Evolutionary conservation across 2,113 vertebrate genomes (phyloP).

Genomic region (Otolemur garnettii): DNA sequence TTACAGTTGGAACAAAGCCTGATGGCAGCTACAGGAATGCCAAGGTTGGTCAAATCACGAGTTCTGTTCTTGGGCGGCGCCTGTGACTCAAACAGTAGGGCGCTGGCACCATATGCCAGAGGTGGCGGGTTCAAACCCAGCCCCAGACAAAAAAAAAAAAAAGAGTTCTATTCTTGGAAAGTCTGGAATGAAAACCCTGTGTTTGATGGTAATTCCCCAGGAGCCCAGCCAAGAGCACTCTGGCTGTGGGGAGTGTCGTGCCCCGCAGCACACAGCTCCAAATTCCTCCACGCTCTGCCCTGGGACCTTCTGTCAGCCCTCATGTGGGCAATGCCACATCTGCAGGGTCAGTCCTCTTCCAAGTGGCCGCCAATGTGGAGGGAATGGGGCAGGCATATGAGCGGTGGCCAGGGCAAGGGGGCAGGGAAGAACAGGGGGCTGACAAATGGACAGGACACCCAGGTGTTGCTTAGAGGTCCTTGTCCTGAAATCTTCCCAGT

Average conservation of each 20-base stretch:
- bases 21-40: fast-evolving
- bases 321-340: fast-evolving
- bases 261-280: fast-evolving
- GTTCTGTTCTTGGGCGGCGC: neutral
- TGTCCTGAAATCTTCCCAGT: neutral
- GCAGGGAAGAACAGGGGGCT: neutral
- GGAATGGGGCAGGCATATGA: neutral
- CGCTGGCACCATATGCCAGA: too few relatives aligned
- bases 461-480: neutral
- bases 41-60: neutral
- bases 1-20: neutral
- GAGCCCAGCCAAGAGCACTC: neutral
- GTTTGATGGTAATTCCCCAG: fast-evolving
- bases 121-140: too few relatives aligned
- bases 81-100: too few relatives aligned
- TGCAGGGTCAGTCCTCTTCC: fast-evolving
- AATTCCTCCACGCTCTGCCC: neutral
- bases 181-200: neutral
- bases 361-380: fast-evolving
- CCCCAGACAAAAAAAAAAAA: too few relatives aligned
- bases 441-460: neutral
- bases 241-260: neutral
- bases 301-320: neutral
- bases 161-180: neutral
- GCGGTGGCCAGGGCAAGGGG: too few relatives aligned